These are phyloP conservation scores for Thymelicus lineola DNA, from an alignment of 2,888 invertebrate genomes.

Conservation along the genomic window DNA sequence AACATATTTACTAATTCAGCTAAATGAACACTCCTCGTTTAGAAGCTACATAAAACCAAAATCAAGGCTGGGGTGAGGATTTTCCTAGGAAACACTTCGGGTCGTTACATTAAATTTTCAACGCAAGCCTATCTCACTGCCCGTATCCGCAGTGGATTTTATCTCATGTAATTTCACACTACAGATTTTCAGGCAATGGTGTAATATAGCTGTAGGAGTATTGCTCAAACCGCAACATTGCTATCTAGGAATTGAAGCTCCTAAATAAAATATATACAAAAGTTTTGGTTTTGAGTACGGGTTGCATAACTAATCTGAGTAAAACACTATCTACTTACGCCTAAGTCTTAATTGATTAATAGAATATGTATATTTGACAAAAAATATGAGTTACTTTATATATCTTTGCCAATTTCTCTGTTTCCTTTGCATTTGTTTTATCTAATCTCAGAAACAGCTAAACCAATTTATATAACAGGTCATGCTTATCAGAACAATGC, in stretches of 20 bases:
- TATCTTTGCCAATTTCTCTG: no score
- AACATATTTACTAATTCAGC: conserved; percentile 58
- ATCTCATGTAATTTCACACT: conserved; percentile 67
- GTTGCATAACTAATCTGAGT: no score
- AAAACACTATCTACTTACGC: no score
- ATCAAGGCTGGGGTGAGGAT: conserved; percentile 62
- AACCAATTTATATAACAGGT: no score
- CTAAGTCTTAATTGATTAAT: no score
- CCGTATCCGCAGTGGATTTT: conserved; percentile 59
- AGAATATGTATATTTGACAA: no score
- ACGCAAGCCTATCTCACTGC: conserved; percentile 55
- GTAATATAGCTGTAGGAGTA: conserved; percentile 51
- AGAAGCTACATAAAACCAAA: conserved; percentile 65
- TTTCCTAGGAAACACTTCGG: conserved; percentile 62
- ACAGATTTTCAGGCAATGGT: conserved; percentile 58
- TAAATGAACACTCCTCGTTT: conserved; percentile 63
- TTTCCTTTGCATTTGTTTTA: no score
- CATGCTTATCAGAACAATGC: no score
- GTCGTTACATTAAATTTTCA: conserved; percentile 75
- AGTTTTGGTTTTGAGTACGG: no score
- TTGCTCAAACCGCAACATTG: conserved; percentile 40
- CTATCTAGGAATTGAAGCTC: neutral
- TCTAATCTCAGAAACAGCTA: no score
- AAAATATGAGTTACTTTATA: no score
- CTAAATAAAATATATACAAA: neutral